These are phyloP conservation scores for Phrynosoma platyrhinos DNA, from an alignment of 2,113 vertebrate species.

Conservation along the genomic window DNA sequence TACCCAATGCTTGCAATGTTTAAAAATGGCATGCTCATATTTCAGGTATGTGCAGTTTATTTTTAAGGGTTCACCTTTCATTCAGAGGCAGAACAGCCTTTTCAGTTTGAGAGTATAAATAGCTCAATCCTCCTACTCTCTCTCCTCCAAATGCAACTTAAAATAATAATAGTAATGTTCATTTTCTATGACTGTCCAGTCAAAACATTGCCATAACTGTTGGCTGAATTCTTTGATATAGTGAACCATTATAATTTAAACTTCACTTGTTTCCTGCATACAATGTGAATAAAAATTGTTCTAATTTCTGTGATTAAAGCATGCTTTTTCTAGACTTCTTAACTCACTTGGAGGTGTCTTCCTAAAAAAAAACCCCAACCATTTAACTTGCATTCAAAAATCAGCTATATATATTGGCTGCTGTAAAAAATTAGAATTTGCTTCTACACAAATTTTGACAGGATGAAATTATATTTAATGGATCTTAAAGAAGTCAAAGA, in stretches of 20 bases:
- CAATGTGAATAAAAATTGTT: not conserved
- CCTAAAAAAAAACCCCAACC: not conserved
- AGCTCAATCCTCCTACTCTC: not conserved
- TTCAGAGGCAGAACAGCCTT: not conserved
- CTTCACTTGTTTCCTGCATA: not conserved
- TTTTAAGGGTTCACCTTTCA: constrained; percentile 16
- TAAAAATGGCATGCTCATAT: constrained; percentile 22
- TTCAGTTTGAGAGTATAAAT: not conserved
- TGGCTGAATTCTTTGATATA: constrained; percentile 1
- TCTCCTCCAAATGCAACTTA: not conserved
- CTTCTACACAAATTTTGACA: not conserved
- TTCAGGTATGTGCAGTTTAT: constrained; percentile 46
- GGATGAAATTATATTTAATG: not conserved
- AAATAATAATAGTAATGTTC: constrained; percentile 12
- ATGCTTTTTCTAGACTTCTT: not conserved
- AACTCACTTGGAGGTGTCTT: not conserved
- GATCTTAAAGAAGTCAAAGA: not conserved
- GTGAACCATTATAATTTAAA: constrained; percentile 16
- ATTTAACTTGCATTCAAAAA: not conserved
- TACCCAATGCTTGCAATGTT: constrained; percentile 39
- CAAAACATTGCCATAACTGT: not conserved
- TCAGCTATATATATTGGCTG: not conserved
- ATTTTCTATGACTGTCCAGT: not conserved
- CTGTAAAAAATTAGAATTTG: not conserved
- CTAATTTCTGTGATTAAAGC: not conserved